A percentile compares a stretch with the other conserved stretches of the same genome.
phyloP scores from a whole-genome alignment of 2,888 invertebrate genomes.

The Tridacna gigas region DNA sequence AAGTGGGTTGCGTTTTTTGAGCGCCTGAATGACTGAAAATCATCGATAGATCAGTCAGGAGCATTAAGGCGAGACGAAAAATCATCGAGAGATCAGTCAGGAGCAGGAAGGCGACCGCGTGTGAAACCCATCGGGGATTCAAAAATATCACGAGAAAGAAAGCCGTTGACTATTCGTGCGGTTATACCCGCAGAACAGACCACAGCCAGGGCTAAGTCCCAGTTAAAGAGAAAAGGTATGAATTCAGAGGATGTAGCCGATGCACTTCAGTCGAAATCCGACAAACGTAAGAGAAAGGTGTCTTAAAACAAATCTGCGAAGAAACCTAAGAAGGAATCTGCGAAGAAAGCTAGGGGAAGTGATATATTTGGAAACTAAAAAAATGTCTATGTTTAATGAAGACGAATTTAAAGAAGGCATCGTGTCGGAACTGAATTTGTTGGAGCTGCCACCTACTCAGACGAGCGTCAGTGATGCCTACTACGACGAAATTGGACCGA shows the following conservation, averaged over 20 bases:
- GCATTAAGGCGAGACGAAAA: too few relatives aligned
- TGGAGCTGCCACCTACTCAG: conserved; percentile 41
- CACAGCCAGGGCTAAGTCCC: conserved; percentile 2
- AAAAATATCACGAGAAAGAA: neutral
- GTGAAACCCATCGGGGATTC: conserved; percentile 1
- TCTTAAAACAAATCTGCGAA: neutral
- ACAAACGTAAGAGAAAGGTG: too few relatives aligned
- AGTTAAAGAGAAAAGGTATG: conserved; percentile 46
- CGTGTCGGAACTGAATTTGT: conserved; percentile 42
- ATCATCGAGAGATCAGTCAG: too few relatives aligned
- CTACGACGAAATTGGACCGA: too few relatives aligned
- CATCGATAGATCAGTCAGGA: too few relatives aligned
- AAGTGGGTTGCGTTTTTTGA: conserved; percentile 43
- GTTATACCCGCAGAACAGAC: conserved; percentile 14
- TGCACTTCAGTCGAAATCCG: conserved; percentile 33
- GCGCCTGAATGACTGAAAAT: conserved; percentile 9
- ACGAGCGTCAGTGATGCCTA: conserved; percentile 38
- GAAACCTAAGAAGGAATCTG: conserved; percentile 26
- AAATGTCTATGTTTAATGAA: conserved; percentile 47
- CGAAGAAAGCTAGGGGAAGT: conserved; percentile 24
- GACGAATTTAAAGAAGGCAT: too few relatives aligned
- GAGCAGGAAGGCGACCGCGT: neutral
- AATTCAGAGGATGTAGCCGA: conserved; percentile 33
- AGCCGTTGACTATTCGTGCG: neutral
- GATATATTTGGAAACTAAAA: conserved; percentile 22